Base-by-base conservation (phyloP, 1,140 invertebrate species). In the Thaumetopoea pityocampa region DNA sequence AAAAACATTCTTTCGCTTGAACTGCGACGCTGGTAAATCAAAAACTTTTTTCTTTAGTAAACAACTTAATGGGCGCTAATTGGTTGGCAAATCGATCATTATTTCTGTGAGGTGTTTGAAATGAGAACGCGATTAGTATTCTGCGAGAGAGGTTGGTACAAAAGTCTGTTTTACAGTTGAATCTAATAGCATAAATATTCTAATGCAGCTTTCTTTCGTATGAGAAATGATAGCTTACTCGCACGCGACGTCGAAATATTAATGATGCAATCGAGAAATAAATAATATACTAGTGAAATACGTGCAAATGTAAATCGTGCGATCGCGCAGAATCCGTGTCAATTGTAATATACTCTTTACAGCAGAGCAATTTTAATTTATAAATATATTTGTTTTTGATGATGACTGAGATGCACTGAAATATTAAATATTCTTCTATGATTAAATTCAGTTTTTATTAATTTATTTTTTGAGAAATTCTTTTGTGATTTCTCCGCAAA, bases 211-310 rank as follows among this genome's bases (percentile, higher is more conserved):
- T 26, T 17, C 34, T 29, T 38, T 19, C 16, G 17, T 19, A 36
- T 6, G 15, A 28, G 29, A 38, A 46, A 36, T 56, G 62, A 65
- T 56, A 34, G 44, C 33, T 52, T 67, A 71, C 43, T 33, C 24
- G 55, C 68, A 72, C 58, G 63, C 65, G 50, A 63, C 38, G 45
- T 59, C 32, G 35, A 48, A 36, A 59, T 63, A 65, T 59, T 58
- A 62, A 66, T 46, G 28, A 37, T 38, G 20, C 47, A 43, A 58
- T 65, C 57, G 54, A 48, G 49, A 58, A 55, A 52, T 49, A 53
- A 51, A 48, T 49, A 51, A 51, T 51, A 56, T 63, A 51, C 52
- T 47, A 42, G 33, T 28, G 16, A 38, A 30, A 38, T 17, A 32
- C 17, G 27, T 29, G 7, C n/a, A 16, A 29, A 19, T 19, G 17